Evolutionary conservation across 2,888 invertebrate genomes (phyloP).

Genomic region (Rhingia rostrata): DNA sequence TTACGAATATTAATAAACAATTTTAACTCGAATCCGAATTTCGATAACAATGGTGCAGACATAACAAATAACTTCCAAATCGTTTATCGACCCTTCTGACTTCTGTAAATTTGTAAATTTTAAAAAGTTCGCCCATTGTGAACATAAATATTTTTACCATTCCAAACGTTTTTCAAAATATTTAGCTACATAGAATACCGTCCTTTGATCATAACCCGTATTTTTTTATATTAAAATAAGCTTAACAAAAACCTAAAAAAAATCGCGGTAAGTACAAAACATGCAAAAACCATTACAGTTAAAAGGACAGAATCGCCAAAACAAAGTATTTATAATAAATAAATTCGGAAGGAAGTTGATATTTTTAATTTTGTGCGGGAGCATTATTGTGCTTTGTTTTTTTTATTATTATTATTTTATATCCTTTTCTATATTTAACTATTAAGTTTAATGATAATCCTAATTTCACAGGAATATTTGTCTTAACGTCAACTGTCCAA

Average conservation of each 20-base stretch:
- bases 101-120: too few species aligned
- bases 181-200: neutral
- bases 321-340: conserved; percentile 1
- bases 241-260: conserved; percentile 10
- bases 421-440: neutral
- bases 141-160: neutral
- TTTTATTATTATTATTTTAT: neutral
- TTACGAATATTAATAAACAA: too few species aligned
- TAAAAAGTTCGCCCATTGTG: neutral
- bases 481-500: conserved; percentile 17
- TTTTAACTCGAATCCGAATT: too few species aligned
- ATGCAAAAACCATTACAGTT: conserved; percentile 20
- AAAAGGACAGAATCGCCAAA: conserved; percentile 31
- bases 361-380: conserved; percentile 56
- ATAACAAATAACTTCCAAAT: too few species aligned
- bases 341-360: neutral
- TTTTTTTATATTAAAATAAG: neutral
- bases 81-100: too few species aligned
- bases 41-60: too few species aligned
- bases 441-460: conserved; percentile 11
- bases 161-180: neutral
- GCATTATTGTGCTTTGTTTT: conserved; percentile 54
- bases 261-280: conserved; percentile 8
- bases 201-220: neutral
- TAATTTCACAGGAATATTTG: conserved; percentile 38